Base-by-base conservation (phyloP, 2,797 vertebrate genomes). In the Botia almorhae region DNA sequence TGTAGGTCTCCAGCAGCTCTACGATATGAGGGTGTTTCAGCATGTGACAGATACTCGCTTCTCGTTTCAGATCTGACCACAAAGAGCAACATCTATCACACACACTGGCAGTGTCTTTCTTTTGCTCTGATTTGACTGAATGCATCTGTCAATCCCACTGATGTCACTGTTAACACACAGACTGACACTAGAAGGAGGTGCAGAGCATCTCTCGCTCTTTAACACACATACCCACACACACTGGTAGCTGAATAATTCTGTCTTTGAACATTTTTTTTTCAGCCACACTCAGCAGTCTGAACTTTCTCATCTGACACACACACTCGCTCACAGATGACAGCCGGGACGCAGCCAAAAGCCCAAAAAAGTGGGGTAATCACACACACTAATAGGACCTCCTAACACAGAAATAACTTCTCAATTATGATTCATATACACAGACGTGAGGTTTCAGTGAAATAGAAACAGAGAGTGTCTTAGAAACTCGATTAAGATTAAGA, bases 1-100 rank as follows among this genome's bases (percentile, higher is more conserved):
- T 99, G 93, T 99, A 99, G 11, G 98, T 99, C 91, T 99, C 98
- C 92, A 99, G 90, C 68, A 99, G 93, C 88, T 99, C 98, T 86
- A 99, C 98, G 84, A 99, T 99, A 92, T 99, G 98, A 72, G 98
- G 97, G 91, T 99, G 98, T 87, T 99, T 99, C 89, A 99, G 95
- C 98, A 99, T 99, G 93, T 99, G 98, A 94, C 98, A 99, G 90
- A 99, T 99, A 89, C 98, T 99, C 90, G 98, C 98, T 94, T 99
- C 98, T 61, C 98, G 94, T 93, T 99, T 99, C 91, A 99, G 95
- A 94, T 99, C 98, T 99, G 60, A 16, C 21, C 74, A 46, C 23
- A 16, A 51, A 76, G 69, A 61, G 36, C 43, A 46, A 46, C 43
- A 11, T 46, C 43, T 11, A 8, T 46, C 51, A n/a, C 51, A 55